Percentiles rank a stretch among this genome's conserved stretches.
phyloP scores from a whole-genome alignment of 2,797 vertebrate species.

The Sylvilagus floridanus region DNA sequence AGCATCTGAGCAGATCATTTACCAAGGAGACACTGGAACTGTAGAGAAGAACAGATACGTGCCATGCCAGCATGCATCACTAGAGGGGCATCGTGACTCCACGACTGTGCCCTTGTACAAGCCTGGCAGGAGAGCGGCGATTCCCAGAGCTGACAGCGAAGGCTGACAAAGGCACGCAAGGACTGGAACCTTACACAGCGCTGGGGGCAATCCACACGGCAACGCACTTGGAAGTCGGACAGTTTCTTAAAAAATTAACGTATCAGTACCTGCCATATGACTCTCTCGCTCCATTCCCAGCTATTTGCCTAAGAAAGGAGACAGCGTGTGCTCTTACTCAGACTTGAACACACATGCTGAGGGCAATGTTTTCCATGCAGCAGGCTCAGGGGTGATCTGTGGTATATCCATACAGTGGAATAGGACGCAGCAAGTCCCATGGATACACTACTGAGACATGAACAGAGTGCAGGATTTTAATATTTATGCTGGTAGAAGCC shows the following conservation, averaged over 20 bases:
- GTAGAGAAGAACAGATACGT: background rate
- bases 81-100: background rate
- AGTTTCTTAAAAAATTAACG: background rate
- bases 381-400: background rate
- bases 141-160: background rate
- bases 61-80: background rate
- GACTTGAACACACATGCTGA: background rate
- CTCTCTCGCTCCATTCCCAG: background rate
- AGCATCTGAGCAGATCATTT: background rate
- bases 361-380: background rate
- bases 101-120: background rate
- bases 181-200: background rate
- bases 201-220: background rate
- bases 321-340: background rate
- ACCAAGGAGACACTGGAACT: background rate
- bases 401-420: no score
- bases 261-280: background rate
- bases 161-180: background rate
- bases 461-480: background rate
- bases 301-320: background rate
- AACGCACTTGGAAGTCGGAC: background rate
- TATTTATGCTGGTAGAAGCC: background rate
- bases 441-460: background rate
- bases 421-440: background rate
- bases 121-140: background rate